Percentiles rank a stretch among this genome's conserved stretches.
Evolutionary conservation across 2,113 vertebrate species (phyloP).

Genomic region (Columba janthina): DNA sequence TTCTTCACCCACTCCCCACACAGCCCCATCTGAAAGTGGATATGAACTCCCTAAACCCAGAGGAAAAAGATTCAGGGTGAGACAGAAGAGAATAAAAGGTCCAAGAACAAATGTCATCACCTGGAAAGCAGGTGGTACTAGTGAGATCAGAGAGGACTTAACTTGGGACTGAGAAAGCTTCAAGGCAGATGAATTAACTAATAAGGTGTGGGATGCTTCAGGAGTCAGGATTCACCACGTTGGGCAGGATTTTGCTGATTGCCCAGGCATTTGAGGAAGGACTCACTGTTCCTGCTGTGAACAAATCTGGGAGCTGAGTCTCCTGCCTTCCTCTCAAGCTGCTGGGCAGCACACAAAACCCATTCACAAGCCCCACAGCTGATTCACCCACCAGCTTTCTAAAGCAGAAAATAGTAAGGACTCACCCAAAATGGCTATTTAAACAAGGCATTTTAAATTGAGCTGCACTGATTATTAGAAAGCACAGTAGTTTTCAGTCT

Average conservation of each 20-base stretch:
- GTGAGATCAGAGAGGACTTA: not conserved
- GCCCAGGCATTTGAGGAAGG: not conserved
- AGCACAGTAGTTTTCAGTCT: not conserved
- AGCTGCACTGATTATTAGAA: constrained; percentile 16
- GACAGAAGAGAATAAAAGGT: not conserved
- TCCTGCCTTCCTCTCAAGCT: not conserved
- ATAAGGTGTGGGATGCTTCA: not conserved
- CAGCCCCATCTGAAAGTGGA: not conserved
- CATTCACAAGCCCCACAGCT: not conserved
- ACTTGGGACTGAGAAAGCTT: not conserved
- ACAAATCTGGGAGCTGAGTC: fast-evolving
- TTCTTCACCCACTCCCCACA: fast-evolving
- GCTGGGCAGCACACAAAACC: not conserved
- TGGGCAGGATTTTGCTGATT: not conserved
- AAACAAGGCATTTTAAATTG: not conserved
- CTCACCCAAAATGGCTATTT: not conserved
- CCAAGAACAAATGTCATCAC: not conserved
- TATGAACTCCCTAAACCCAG: not conserved
- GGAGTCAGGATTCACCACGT: not conserved
- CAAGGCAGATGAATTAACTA: not conserved
- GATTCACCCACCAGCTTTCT: not conserved
- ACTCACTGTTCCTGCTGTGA: not conserved
- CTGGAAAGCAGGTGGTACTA: not conserved
- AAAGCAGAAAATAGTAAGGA: not conserved
- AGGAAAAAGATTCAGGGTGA: not conserved